A percentile compares a stretch with the other conserved stretches of the same genome.
phyloP scores from a whole-genome alignment of 2,888 invertebrate genomes.

The Melanostoma mellinum region DNA sequence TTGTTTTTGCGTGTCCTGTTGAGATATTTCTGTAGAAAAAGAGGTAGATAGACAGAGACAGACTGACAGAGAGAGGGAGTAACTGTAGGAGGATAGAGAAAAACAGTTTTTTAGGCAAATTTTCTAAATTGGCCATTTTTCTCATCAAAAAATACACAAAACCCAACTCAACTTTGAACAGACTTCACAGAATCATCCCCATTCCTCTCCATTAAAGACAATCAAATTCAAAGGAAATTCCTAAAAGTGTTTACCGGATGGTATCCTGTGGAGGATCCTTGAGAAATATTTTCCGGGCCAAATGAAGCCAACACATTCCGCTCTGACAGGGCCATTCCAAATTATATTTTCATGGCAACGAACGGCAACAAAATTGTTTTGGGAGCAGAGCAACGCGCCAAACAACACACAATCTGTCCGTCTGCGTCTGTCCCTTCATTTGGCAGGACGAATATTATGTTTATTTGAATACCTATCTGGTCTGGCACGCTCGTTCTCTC shows the following conservation, averaged over 20 bases:
- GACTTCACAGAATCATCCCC: constrained; percentile 6
- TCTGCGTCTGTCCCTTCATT: background rate
- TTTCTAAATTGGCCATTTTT: constrained; percentile 32
- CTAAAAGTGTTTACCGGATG: constrained; percentile 12
- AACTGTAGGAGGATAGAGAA: no score
- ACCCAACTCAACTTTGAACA: background rate
- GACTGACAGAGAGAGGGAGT: background rate
- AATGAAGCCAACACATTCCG: constrained; percentile 39
- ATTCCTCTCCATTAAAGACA: constrained; percentile 32
- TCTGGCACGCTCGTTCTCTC: background rate
- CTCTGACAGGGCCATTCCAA: constrained; percentile 2
- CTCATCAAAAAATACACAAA: constrained; percentile 15
- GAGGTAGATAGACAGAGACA: background rate
- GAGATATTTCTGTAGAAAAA: no score
- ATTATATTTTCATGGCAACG: constrained; percentile 27
- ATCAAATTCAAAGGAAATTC: constrained; percentile 51
- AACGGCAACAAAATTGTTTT: background rate
- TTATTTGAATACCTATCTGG: constrained; percentile 22
- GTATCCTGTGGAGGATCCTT: constrained; percentile 48
- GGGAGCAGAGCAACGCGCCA: background rate
- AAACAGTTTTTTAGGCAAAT: constrained; percentile 7
- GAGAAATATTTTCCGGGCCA: constrained; percentile 26
- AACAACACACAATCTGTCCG: constrained; percentile 8
- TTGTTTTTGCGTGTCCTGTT: constrained; percentile 45
- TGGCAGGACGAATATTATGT: constrained; percentile 17